Percentiles rank a stretch among this genome's conserved stretches.
These are phyloP conservation scores for Pyxicephalus adspersus DNA, from an alignment of 2,113 vertebrate species.

Conservation along the genomic window DNA sequence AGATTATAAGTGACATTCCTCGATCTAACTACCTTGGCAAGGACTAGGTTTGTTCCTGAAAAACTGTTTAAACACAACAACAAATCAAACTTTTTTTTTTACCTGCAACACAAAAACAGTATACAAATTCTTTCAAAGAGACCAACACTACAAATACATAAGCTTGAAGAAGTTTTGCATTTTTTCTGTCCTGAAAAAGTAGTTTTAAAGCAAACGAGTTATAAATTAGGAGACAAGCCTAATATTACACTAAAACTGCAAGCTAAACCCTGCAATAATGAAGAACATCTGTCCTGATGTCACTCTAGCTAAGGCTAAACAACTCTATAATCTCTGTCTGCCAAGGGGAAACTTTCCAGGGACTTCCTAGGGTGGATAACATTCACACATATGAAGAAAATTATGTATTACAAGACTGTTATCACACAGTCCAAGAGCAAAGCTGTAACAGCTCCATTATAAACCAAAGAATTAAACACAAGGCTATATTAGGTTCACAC, in stretches of 20 bases:
- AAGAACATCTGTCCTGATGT: conserved; percentile 40
- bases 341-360: background rate
- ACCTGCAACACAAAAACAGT: too few species aligned
- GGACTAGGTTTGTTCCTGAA: too few species aligned
- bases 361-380: conserved; percentile 11
- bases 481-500: too few species aligned
- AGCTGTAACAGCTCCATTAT: background rate
- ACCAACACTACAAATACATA: too few species aligned
- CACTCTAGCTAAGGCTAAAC: background rate
- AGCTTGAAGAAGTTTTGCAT: too few species aligned
- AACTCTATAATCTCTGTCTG: conserved; percentile 15
- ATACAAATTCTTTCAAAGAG: too few species aligned
- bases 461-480: too few species aligned
- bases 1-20: too few species aligned
- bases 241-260: background rate
- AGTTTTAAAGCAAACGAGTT: background rate
- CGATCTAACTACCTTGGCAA: too few species aligned
- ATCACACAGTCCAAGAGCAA: background rate
- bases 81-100: too few species aligned
- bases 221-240: background rate
- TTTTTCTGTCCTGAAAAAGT: background rate
- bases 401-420: background rate
- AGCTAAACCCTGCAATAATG: conserved; percentile 10
- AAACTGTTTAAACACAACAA: too few species aligned
- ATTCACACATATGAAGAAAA: background rate